Base-by-base conservation (phyloP, 2,888 invertebrate species). In the Pseudococcus jackbeardsleyi region DNA sequence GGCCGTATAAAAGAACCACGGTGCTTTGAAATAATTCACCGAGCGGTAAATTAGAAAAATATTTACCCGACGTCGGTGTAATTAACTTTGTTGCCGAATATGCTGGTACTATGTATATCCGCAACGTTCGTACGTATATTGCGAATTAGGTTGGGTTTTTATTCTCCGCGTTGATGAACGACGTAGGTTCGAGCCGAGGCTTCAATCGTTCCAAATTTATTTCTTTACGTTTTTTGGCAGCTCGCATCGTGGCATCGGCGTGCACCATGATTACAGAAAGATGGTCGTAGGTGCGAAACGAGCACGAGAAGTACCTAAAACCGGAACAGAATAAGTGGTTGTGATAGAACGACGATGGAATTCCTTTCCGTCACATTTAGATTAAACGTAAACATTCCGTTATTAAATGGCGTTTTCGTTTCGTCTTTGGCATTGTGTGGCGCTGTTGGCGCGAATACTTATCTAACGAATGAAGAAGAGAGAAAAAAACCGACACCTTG, bases 321-420 rank as follows among this genome's bases (percentile, higher is more conserved):
- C 42, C 79, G 79, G 79, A 82, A 82, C 79, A 46, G 79, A 19
- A 82, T 82, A 72, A 72, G 72, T 46, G 46, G 79, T 82, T 82
- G 79, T 46, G 79, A 46, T 79, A 42, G 26, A 26, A 79, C n/a
- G 39, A 79, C 79, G 79, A 79, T 82, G 46, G 19, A 82, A 82
- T 82, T 82, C 79, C 79, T 82, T 82, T 82, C 79, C 79, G 46
- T 82, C 79, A 46, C 79, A 82, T 82, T 82, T 82, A 82, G 46
- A 82, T 82, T 82, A 82, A 82, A 82, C 79, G 79, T 82, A 82
- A 82, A 82, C 79, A 82, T 82, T 82, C 46, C 79, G 79, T 82
- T 82, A 82, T 82, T 82, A 82, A 82, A 46, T 82, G 79, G 79
- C 79, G 79, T 82, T 82, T 82, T 82, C 46, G 79, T 82, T 82